Conservation (phyloP, 2,888 invertebrate genomes). For the Cheilosia variabilis region DNA sequence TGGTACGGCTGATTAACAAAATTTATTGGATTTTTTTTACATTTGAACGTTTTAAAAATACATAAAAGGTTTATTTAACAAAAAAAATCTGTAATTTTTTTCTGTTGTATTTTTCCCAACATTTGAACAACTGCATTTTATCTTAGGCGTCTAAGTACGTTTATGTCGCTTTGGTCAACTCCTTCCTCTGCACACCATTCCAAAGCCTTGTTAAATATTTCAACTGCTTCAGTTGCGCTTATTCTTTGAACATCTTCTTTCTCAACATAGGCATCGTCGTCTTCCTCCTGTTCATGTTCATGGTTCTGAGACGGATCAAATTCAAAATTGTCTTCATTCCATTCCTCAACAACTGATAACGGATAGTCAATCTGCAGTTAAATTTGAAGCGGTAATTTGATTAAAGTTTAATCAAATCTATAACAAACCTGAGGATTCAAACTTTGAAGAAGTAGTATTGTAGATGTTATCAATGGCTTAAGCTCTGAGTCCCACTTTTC, state of each 20-base stretch:
- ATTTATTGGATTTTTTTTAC: too few relatives aligned
- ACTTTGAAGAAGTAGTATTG: constrained; percentile 44
- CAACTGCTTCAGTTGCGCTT: constrained; percentile 32
- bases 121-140: too few relatives aligned
- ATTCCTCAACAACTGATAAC: constrained; percentile 34
- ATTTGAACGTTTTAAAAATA: too few relatives aligned
- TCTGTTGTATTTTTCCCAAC: too few relatives aligned
- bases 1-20: too few relatives aligned
- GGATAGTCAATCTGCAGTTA: constrained; percentile 34
- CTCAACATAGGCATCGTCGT: constrained; percentile 40
- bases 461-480: constrained; percentile 22
- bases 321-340: constrained; percentile 49
- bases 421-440: constrained; percentile 49
- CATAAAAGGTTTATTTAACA: too few relatives aligned
- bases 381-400: constrained; percentile 9
- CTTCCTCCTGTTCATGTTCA: constrained; percentile 46
- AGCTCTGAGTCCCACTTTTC: constrained; percentile 41
- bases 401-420: constrained; percentile 17
- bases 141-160: constrained; percentile 31
- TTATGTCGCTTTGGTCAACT: constrained; percentile 10
- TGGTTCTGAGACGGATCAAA: constrained; percentile 35
- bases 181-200: constrained; percentile 44
- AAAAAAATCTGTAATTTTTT: too few relatives aligned
- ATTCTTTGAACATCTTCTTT: constrained; percentile 34
- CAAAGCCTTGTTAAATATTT: constrained; percentile 44